Evolutionary conservation across 1,140 invertebrate species (phyloP).

Genomic region (Gonioctena quinquepunctata): DNA sequence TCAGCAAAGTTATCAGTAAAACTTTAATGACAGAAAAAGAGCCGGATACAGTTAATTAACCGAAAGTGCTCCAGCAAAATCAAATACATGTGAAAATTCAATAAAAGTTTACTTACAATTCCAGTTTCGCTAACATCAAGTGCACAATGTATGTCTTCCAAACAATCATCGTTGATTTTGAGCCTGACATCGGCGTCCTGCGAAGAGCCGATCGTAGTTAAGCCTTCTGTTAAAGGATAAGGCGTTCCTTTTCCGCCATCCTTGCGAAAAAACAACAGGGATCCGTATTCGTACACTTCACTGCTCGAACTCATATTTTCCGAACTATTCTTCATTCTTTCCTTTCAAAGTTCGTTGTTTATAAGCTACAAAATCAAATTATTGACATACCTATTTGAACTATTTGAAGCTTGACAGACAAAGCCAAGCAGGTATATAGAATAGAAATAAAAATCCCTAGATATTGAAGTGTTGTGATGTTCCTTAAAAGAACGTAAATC

Average conservation of each 20-base stretch:
- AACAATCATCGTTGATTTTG: slow-evolving; percentile 17
- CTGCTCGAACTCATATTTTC: background rate
- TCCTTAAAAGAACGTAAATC: no score
- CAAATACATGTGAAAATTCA: no score
- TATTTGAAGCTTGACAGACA: background rate
- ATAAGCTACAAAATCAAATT: background rate
- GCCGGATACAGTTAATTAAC: no score
- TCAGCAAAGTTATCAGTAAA: no score
- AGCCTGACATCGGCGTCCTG: slow-evolving; percentile 11
- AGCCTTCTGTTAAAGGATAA: slow-evolving; percentile 14
- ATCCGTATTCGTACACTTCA: slow-evolving; percentile 3
- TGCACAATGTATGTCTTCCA: slow-evolving; percentile 19
- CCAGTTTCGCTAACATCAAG: slow-evolving; percentile 15
- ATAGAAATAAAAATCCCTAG: background rate
- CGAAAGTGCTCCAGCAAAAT: no score
- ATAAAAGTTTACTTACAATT: slow-evolving; percentile 22
- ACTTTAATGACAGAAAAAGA: no score
- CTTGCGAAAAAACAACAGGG: slow-evolving; percentile 16
- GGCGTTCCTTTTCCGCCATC: background rate
- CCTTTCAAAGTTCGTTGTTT: background rate
- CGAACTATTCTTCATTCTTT: background rate
- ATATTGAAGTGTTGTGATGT: background rate
- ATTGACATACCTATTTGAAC: background rate
- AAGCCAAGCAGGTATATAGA: background rate
- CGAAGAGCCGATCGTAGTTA: slow-evolving; percentile 18